Evolutionary conservation across 2,888 invertebrate genomes (phyloP).

Genomic region (Heteropelma amictum): DNA sequence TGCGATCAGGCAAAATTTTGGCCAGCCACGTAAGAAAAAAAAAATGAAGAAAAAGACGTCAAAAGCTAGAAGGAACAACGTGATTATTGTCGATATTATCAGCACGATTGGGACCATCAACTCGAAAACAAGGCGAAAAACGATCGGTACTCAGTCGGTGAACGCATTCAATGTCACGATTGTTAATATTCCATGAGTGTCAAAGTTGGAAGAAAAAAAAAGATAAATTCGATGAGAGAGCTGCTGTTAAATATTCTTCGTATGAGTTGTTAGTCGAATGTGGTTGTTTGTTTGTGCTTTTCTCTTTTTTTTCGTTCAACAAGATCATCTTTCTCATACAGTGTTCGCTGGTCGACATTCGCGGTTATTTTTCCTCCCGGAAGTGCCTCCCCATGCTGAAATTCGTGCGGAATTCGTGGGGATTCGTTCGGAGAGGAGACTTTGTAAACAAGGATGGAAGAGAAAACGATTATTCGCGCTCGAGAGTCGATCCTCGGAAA

Average conservation of each 20-base stretch:
- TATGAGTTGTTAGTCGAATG: slow-evolving; percentile 32
- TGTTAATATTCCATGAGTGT: slow-evolving; percentile 40
- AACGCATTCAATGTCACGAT: slow-evolving; percentile 10
- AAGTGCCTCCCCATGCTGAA: slow-evolving; percentile 10
- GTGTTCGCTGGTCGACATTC: slow-evolving; percentile 28
- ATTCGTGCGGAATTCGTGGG: background rate
- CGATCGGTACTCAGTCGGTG: slow-evolving; percentile 14
- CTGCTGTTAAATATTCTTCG: slow-evolving; percentile 7
- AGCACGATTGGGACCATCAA: too few relatives aligned
- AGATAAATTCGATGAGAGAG: background rate
- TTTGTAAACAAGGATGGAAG: background rate
- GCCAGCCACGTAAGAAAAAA: slow-evolving; percentile 21
- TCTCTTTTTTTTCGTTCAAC: slow-evolving; percentile 23
- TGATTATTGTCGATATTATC: too few relatives aligned
- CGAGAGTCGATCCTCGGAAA: slow-evolving; percentile 38
- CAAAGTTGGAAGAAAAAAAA: slow-evolving; percentile 12
- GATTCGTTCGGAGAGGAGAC: background rate
- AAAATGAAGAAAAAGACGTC: slow-evolving; percentile 9
- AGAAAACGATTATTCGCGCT: slow-evolving; percentile 20
- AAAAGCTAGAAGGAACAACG: slow-evolving; percentile 12
- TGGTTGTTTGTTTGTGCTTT: slow-evolving; percentile 1
- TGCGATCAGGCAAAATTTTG: slow-evolving; percentile 29
- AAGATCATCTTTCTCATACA: slow-evolving; percentile 41
- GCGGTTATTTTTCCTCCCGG: slow-evolving; percentile 19
- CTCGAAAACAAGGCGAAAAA: background rate